These are phyloP conservation scores for Tachyglossus aculeatus DNA, from an alignment of 2,797 vertebrate species.

Conservation along the genomic window DNA sequence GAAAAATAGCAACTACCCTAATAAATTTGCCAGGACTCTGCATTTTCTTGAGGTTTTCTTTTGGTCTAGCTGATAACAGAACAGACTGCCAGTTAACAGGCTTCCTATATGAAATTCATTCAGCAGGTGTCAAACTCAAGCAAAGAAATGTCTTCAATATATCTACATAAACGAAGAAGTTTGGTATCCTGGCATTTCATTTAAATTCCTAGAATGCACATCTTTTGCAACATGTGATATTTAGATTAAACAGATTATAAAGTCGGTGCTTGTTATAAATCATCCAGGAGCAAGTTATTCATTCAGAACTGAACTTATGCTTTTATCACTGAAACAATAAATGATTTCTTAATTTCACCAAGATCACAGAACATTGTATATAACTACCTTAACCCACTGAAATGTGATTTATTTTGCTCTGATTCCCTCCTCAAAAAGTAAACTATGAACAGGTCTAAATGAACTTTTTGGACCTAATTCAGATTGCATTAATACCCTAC, in stretches of 20 bases:
- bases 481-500: too few relatives aligned
- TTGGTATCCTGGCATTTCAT: neutral
- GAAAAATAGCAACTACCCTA: constrained; percentile 62
- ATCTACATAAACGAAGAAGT: neutral
- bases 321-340: neutral
- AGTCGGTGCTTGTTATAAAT: neutral
- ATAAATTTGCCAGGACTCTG: constrained; percentile 66
- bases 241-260: neutral
- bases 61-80: constrained; percentile 66
- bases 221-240: neutral
- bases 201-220: neutral
- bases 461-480: too few relatives aligned
- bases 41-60: constrained; percentile 77
- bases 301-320: neutral
- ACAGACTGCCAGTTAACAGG: constrained; percentile 75
- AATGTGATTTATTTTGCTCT: too few relatives aligned
- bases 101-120: constrained; percentile 78
- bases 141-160: neutral
- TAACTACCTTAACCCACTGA: neutral
- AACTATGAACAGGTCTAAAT: too few relatives aligned
- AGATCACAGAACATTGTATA: neutral
- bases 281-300: neutral
- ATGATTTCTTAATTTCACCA: neutral
- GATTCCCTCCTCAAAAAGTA: too few relatives aligned
- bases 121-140: constrained; percentile 19